Percentiles rank a stretch among this genome's conserved stretches.
Evolutionary conservation across 64 coral and sea anemone genomes (phyloP).

Genomic region (Stichodactyla mertensii): DNA sequence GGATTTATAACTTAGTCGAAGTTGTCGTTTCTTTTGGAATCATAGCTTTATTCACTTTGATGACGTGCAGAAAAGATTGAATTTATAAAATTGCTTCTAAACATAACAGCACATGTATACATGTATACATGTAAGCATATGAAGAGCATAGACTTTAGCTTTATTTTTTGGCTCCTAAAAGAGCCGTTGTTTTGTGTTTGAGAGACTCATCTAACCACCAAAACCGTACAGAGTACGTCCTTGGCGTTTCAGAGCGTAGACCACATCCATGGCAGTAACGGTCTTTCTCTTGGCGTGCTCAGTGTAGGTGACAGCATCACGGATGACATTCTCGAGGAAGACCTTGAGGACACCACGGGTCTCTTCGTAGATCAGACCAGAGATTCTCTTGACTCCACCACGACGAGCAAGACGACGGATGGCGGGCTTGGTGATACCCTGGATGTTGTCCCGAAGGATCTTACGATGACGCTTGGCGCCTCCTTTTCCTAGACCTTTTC

Average conservation of each 20-base stretch:
- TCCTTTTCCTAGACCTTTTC: slow-evolving; percentile 63
- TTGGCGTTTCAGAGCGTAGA: slow-evolving; percentile 62
- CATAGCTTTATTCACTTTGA: too few relatives aligned
- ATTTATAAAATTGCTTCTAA: too few relatives aligned
- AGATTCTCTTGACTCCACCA: slow-evolving; percentile 54
- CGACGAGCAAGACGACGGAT: slow-evolving; percentile 46
- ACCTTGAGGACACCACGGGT: slow-evolving; percentile 58
- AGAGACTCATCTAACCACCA: slow-evolving; percentile 14
- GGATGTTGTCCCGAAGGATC: slow-evolving; percentile 58
- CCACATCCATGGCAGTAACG: slow-evolving; percentile 57
- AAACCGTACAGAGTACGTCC: slow-evolving; percentile 59
- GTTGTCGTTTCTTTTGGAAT: too few relatives aligned
- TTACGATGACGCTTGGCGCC: slow-evolving; percentile 54
- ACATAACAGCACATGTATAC: too few relatives aligned
- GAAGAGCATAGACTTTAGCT: not conserved
- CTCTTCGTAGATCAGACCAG: slow-evolving; percentile 56
- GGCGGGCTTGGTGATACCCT: slow-evolving; percentile 61
- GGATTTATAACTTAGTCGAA: too few relatives aligned
- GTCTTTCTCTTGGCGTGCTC: slow-evolving; percentile 66
- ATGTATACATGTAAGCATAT: not conserved
- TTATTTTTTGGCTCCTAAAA: slow-evolving; percentile 2
- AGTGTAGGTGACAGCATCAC: slow-evolving; percentile 55
- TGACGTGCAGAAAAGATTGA: too few relatives aligned
- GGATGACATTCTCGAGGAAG: slow-evolving; percentile 47
- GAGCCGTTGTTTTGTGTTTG: not conserved